Evolutionary conservation across 2,113 vertebrate genomes (phyloP), one percentile per base, ranked within the genome.

Genomic region (Plecturocebus donacophilus): DNA sequence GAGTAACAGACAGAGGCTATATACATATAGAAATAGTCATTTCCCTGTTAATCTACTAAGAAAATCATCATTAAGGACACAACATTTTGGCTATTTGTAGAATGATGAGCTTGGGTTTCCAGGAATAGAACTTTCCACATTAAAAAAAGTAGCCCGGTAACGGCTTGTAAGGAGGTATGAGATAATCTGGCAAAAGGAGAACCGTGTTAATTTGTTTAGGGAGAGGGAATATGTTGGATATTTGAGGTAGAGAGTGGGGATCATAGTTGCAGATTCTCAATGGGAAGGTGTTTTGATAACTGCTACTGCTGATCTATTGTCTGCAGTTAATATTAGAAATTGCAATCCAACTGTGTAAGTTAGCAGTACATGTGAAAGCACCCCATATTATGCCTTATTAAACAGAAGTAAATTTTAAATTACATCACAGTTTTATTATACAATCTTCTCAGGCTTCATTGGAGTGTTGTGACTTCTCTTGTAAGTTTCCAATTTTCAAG

Each of bases 341-440:
- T 56, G 8, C 27, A 49, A 27, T 35, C 80, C 38, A 30, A 77
- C 11, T 45, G 27, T 40, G 1, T 35, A 71, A 79, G n/a, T 77
- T 85, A 47, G 30, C 19, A 47, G 32, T 7, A 6, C 8, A 2
- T 7, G 8, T 25, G 89, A 95, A 96, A 95, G 14, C 21, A 89
- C 27, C 3, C 7, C 1, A 17, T n/a, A 40, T 54, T 35, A 4
- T 73, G n/a, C 21, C 21, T 64, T 32, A 70, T 95, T 70, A 86
- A 19, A 56, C 3, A 92, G 70, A 95, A 90, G 42, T 66, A 64
- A 85, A 93, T 93, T 97, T 87, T 40, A 11, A 93, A 85, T 87
- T 64, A 80, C 20, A 49, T 73, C 23, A 71, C 27, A 73, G 42
- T 66, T 95, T 92, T 85, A 91, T 56, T 83, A 83, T 3, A 5